phyloP scores from a whole-genome alignment of 2,797 vertebrate genomes.

The Urosaurus nigricauda region DNA sequence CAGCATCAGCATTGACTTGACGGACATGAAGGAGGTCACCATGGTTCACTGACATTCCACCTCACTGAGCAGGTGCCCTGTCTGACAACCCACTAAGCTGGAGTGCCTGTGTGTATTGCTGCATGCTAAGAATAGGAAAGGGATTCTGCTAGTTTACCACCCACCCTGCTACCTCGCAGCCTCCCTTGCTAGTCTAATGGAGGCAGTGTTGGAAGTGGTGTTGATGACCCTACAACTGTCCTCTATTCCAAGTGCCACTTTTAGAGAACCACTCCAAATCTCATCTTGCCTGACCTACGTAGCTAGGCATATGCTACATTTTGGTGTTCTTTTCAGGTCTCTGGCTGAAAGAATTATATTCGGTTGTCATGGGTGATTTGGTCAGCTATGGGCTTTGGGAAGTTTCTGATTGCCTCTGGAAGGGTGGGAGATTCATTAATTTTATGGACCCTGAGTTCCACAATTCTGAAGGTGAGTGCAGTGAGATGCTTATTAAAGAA shows the following conservation, averaged over 20 bases:
- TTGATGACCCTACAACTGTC: slow-evolving; percentile 3
- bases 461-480: background rate
- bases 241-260: background rate
- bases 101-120: background rate
- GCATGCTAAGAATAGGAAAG: slow-evolving; percentile 1
- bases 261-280: background rate
- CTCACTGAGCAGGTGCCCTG: background rate
- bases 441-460: background rate
- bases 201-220: background rate
- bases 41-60: slow-evolving; percentile 2
- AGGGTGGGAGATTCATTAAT: background rate
- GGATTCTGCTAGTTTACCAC: background rate
- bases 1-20: background rate
- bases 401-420: background rate
- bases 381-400: background rate
- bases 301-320: background rate
- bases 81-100: background rate
- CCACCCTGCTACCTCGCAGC: background rate
- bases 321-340: background rate
- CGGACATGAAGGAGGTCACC: background rate
- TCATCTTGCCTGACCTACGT: background rate
- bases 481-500: background rate
- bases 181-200: background rate
- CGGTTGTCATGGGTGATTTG: background rate
- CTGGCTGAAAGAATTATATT: background rate